Conservation (phyloP, 2,797 vertebrate genomes). For the Gallirallus australis region DNA sequence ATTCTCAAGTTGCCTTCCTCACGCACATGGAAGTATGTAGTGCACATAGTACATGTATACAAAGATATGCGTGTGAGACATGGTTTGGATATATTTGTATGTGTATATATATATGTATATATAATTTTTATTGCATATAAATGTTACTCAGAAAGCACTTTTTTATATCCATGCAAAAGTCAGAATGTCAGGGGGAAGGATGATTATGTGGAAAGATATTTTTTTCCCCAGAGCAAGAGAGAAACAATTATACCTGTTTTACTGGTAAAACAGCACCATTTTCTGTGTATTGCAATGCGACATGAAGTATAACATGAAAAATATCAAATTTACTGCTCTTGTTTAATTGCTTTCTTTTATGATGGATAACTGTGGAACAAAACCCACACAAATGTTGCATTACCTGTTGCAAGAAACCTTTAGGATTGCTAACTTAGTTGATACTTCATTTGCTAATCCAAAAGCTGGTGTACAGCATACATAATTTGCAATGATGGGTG, state of each 20-base stretch:
- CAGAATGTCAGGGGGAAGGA: neutral
- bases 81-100: neutral
- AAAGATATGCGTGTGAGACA: neutral
- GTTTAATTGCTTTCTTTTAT: neutral
- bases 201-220: neutral
- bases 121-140: neutral
- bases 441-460: neutral
- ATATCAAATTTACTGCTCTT: neutral
- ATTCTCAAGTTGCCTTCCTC: neutral
- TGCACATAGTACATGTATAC: neutral
- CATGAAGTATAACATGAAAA: neutral
- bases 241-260: neutral
- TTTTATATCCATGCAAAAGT: neutral
- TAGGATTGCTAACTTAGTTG: neutral
- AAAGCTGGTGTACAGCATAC: neutral
- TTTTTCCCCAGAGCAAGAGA: neutral
- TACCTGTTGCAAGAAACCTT: neutral
- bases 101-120: neutral
- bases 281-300: neutral
- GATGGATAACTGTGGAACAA: neutral
- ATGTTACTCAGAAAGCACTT: neutral
- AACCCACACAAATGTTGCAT: neutral
- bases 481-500: neutral
- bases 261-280: neutral
- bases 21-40: neutral